phyloP scores from a whole-genome alignment of 2,888 invertebrate species.

The Latrodectus elegans region DNA sequence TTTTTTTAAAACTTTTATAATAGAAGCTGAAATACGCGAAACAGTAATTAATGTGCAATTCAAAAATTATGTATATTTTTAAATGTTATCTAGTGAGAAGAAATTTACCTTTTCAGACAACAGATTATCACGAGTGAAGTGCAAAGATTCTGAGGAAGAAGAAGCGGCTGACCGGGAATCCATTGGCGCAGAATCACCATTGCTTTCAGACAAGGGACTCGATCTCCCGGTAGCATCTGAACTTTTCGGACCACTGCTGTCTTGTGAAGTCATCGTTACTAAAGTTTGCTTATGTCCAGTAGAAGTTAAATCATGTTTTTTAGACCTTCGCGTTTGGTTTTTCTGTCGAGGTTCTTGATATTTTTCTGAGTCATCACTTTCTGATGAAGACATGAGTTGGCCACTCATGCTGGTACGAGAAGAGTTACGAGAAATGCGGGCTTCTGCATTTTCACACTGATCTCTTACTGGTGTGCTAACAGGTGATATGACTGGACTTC shows the following conservation, averaged over 20 bases:
- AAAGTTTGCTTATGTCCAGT: constrained; percentile 25
- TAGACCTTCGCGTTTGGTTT: constrained; percentile 30
- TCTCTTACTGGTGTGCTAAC: constrained; percentile 57
- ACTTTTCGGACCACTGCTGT: constrained; percentile 39
- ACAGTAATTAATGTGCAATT: no score
- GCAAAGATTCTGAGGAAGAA: constrained; percentile 67
- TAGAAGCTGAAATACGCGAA: no score
- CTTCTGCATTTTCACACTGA: constrained; percentile 36
- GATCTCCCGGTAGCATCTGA: constrained; percentile 52
- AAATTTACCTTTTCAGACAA: constrained; percentile 40
- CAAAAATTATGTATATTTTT: no score
- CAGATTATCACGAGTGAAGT: constrained; percentile 43
- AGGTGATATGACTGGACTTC: constrained; percentile 61
- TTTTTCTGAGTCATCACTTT: constrained; percentile 58
- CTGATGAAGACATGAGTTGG: constrained; percentile 54
- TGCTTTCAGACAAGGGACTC: constrained; percentile 61
- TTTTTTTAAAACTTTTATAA: no score
- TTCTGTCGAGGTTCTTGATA: constrained; percentile 39
- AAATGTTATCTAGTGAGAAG: no score
- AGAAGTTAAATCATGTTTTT: constrained; percentile 22
- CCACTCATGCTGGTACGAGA: constrained; percentile 62
- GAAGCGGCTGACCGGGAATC: constrained; percentile 58
- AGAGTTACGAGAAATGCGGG: constrained; percentile 55
- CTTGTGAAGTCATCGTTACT: constrained; percentile 41
- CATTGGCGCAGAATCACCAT: constrained; percentile 57